Conservation (phyloP, 92 coral and sea anemone genomes). For the Montipora capitata region DNA sequence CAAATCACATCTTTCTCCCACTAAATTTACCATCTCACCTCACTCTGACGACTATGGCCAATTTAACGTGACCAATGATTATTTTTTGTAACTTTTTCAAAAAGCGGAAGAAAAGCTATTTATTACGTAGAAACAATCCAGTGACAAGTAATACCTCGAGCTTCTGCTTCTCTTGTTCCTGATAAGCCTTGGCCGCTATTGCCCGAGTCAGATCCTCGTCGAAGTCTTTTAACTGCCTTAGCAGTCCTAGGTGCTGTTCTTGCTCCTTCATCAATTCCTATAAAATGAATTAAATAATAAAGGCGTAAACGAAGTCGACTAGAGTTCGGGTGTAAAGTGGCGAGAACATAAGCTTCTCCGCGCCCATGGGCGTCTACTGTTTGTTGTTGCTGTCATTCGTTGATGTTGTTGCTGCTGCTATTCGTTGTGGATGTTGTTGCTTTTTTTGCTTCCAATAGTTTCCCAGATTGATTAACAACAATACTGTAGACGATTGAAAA, state of each 20-base stretch:
- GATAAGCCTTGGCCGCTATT: constrained; percentile 45
- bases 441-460: background rate
- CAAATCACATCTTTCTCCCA: background rate
- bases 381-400: background rate
- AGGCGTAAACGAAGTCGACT: background rate
- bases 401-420: background rate
- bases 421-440: background rate
- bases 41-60: background rate
- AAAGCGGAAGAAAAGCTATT: background rate
- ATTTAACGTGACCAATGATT: background rate
- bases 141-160: background rate
- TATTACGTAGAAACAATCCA: background rate
- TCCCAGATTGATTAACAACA: background rate
- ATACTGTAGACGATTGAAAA: background rate
- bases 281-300: background rate
- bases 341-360: background rate
- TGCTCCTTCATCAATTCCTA: constrained; percentile 56
- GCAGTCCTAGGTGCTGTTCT: constrained; percentile 43
- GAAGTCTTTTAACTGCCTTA: constrained; percentile 69
- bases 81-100: background rate
- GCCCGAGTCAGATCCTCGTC: constrained; percentile 51
- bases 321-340: background rate
- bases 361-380: background rate
- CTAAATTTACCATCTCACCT: background rate
- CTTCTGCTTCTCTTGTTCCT: constrained; percentile 45